A percentile compares a stretch with the other conserved stretches of the same genome.
phyloP scores from a whole-genome alignment of 2,113 vertebrate genomes.

The Neolamprologus hecqui region DNA sequence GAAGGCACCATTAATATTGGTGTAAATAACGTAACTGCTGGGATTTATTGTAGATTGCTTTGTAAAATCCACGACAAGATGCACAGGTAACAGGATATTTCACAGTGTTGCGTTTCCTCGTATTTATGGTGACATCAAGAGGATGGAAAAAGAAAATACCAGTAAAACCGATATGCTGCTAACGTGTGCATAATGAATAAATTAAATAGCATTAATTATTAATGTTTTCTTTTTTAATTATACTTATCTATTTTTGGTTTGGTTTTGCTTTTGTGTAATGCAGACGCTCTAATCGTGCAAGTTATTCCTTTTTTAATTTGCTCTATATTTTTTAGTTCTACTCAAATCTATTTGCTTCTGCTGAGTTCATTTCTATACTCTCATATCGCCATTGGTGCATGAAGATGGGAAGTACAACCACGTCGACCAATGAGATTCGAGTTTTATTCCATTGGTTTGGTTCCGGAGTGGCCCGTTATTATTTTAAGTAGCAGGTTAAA shows the following conservation, averaged over 20 bases:
- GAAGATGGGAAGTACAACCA: slow-evolving; percentile 28
- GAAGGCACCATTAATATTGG: neutral
- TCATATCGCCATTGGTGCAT: slow-evolving; percentile 17
- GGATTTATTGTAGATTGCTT: neutral
- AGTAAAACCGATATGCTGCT: neutral
- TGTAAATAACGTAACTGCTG: neutral
- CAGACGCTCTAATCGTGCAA: neutral
- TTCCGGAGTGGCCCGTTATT: slow-evolving; percentile 48
- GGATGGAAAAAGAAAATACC: neutral
- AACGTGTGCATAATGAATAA: neutral
- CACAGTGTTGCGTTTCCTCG: neutral
- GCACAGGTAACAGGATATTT: neutral
- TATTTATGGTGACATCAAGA: neutral
- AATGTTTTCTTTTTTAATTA: neutral
- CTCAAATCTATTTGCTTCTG: neutral
- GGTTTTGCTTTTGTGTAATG: neutral
- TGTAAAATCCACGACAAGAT: neutral
- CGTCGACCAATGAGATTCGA: slow-evolving; percentile 46
- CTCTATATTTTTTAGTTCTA: neutral
- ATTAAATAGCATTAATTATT: neutral
- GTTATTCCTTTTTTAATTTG: neutral
- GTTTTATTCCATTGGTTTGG: slow-evolving; percentile 31
- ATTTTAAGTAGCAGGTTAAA: slow-evolving; percentile 21
- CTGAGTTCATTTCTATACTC: neutral
- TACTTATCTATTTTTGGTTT: neutral